Base-by-base conservation (phyloP, 2,797 vertebrate species). In the Yasuhikotakia modesta region DNA sequence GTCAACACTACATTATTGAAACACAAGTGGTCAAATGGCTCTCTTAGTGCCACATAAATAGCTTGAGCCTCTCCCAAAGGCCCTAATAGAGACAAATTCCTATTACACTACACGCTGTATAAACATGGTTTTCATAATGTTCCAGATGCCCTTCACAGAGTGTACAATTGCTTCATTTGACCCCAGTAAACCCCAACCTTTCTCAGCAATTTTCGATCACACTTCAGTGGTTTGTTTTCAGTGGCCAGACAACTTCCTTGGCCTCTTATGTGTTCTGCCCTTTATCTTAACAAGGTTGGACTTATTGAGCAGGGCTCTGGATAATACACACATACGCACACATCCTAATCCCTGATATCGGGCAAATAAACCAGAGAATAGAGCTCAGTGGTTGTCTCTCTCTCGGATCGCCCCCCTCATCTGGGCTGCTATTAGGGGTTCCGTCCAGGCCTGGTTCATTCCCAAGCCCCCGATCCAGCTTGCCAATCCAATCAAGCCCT, bases 401-500 rank as follows among this genome's bases (percentile, higher is more conserved):
- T 80, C 21, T 81, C 87, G 84, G 86, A 87, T 82, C 19, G 76
- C 72, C 77, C 82, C 85, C 84, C 81, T 85, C 84, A 81, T 86
- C 85, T 85, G 66, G 17, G 45, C 57, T 79, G 82, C 79, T 87
- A 24, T 86, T 80, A 45, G 87, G 89, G 88, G 87, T 87, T 74
- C 86, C n/a, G 48, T 35, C 55, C 71, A 60, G 0, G 69, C 84
- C 68, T 77, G 71, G 24, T 83, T 86, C 67, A 61, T 81, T 78
- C 65, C 80, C 76, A 73, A 83, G 82, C 65, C 3, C 76, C 70
- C 45, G n/a, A 79, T 82, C 82, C 80, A 76, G 76, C 82, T 72
- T 82, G 80, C 85, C 87, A 90, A 90, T 90, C 91, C 89, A 89
- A 89, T 92, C 90, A 82, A 81, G 81, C 84, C 82, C 87, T 91